Base-by-base conservation (phyloP, 2,888 invertebrate species). In the Chrysotoxum bicinctum region DNA sequence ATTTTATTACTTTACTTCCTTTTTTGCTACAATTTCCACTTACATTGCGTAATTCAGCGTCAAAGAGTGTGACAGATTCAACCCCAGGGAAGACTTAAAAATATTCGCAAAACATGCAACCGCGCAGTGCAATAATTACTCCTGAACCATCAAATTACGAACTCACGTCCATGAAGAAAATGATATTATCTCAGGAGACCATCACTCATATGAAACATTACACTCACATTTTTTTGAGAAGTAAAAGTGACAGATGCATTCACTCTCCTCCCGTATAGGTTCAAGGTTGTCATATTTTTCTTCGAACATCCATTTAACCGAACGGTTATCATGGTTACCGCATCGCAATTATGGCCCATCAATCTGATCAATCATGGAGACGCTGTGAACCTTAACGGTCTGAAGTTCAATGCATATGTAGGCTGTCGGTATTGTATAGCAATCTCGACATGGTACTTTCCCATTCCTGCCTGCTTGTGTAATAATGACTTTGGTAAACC, bases 231-330 rank as follows among this genome's bases (percentile, higher is more conserved):
- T 10, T 40, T 40, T 40, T 26, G 26, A 45, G 23, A n/a, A 10
- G 60, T 58, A 32, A 77, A 5, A 60, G 58, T 62, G 43, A 43
- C 30, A 64, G 37, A 16, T 60, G 21, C 40, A 69, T 37, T 75
- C 66, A 40, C 60, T 16, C 30, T 60, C n/a, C 19, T 50, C 14
- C 40, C n/a, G 68, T 32, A 10, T 60, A 75, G 80, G 74, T 80
- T 80, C 80, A 74, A 74, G 80, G 80, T 80, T 79, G 79, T 37
- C 26, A 37, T 60, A 60, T 62, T 56, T 32, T 14, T 66, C 5
- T 35, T 60, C 40, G n/a, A 23, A 23, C 40, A 60, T 21, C 35
- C 58, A 58, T 37, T 23, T 66, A 60, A 48, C 37, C 1, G 14
- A 32, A 54, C 9, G 16, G 5, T 10, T 30, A 30, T 16, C 19